Conservation (phyloP, 2,113 vertebrate genomes). For the Alligator mississippiensis region DNA sequence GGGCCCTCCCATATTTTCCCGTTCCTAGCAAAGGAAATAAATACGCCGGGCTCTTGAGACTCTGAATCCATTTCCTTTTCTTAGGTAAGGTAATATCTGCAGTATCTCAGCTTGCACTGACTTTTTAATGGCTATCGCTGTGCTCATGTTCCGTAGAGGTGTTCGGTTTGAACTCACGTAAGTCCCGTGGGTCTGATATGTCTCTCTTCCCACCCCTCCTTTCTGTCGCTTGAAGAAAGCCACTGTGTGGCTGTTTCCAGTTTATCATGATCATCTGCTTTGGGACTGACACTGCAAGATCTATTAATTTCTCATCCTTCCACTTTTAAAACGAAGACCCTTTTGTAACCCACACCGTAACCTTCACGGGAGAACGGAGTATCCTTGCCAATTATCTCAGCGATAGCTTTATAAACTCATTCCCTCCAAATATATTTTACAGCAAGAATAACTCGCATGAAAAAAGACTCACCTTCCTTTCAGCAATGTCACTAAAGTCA, state of each 20-base stretch:
- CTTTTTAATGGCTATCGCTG: constrained; percentile 39
- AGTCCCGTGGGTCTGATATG: background rate
- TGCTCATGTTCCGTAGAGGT: background rate
- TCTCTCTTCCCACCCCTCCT: background rate
- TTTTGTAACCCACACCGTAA: constrained; percentile 57
- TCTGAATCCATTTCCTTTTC: rapidly evolving
- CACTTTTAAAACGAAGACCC: constrained; percentile 59
- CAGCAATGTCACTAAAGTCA: constrained; percentile 71
- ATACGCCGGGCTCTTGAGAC: background rate
- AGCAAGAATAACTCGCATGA: constrained; percentile 52
- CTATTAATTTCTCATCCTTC: constrained; percentile 70
- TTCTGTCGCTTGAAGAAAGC: background rate
- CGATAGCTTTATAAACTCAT: constrained; percentile 72
- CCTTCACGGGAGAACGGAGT: constrained; percentile 70
- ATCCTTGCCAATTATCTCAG: constrained; percentile 73
- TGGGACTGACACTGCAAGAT: constrained; percentile 52
- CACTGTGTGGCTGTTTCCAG: constrained; percentile 26
- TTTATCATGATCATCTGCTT: constrained; percentile 57
- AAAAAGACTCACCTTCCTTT: constrained; percentile 73
- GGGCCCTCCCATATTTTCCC: background rate
- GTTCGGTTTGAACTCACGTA: background rate
- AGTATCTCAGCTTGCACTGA: background rate
- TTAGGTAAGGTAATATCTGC: constrained; percentile 26
- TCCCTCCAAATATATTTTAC: constrained; percentile 66
- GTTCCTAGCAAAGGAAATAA: background rate